Base-by-base conservation (phyloP, 2,888 invertebrate species). In the Diarsia mendica region DNA sequence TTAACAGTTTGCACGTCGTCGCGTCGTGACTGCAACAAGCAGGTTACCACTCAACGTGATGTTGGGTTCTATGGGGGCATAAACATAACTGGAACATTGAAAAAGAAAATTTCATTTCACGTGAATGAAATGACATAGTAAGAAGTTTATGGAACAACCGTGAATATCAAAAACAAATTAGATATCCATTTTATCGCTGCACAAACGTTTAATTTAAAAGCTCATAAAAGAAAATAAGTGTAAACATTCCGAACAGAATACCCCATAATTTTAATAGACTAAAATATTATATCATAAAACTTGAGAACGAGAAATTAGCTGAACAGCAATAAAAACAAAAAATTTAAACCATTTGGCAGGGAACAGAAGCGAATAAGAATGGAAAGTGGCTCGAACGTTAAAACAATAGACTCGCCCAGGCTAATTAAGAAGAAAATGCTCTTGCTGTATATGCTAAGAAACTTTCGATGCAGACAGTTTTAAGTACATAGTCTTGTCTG, bases 381-480 rank as follows among this genome's bases (percentile, higher is more conserved):
- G 83, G 82, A 86, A 87, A 87, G 84, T 87, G 86, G 84, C 82
- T 83, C 77, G 89, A 88, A 88, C 91, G 90, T 89, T 92, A 89
- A 91, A 92, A 92, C 92, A 93, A 93, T 93, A 91, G 90, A 87
- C 89, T 87, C 72, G 86, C 85, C 88, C 77, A 81, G 86, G 90
- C 90, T 92, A 93, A 93, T 93, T 92, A 92, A 89, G 90, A 91
- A 92, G 90, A 91, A 91, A 92, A 90, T 87, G 86, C 83, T 88
- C 86, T 85, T 84, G 78, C 83, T 84, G 78, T 87, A 78, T 84
- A 77, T 74, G 77, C 76, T 87, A 82, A 83, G 87, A 79, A 86
- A 86, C 70, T 84, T 86, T 79, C 33, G 28, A 82, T 79, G 82
- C 74, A 82, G 78, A 73, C 72, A 33, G 67, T 72, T 74, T 84